Base-by-base conservation (phyloP, 2,888 invertebrate species). In the Drosophila kambysellisi region DNA sequence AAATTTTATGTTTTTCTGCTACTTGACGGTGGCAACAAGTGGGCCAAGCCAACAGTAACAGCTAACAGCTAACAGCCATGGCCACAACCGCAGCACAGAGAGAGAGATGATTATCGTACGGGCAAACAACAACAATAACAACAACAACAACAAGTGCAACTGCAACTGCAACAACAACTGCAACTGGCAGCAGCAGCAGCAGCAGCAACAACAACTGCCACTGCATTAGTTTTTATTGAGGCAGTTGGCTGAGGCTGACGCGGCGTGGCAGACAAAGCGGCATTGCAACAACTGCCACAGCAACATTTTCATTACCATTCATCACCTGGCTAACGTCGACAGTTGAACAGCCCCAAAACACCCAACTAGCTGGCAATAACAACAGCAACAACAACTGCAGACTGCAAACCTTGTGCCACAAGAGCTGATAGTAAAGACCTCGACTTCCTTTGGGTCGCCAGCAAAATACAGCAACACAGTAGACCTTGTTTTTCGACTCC, bases 151-250 rank as follows among this genome's bases (percentile, higher is more conserved):
- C 62, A 65, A 39, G 59, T 50, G 11, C 77, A 74, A 25, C 53
- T 67, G 60, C 25, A 25, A 25, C 25, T n/a, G 5, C 75, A 63
- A 30, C 64, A 70, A 48, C 63, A 66, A 41, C 60, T 46, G 12
- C 79, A 76, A 29, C 53, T 68, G 58, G 25, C 64, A 65, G 30
- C 72, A 59, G 6, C 75, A 65, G 30, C 72, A 59, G 6, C 75
- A 73, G 50, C 70, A 56, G 33, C 71, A 74, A 72, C 89, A 68
- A 54, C 79, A 66, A 68, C 76, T 88, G 84, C 74, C 91, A 88
- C 88, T 86, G 86, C 86, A 91, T 91, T 86, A 88, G 86, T 86
- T 86, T 89, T 86, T 91, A 91, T 85, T 85, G 82, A 90, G 91
- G 91, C 90, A 89, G 82, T 87, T 83, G 87, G 79, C 71, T 88